Evolutionary conservation across 2,797 vertebrate genomes (phyloP).

Genomic region (Sarcophilus harrisii): DNA sequence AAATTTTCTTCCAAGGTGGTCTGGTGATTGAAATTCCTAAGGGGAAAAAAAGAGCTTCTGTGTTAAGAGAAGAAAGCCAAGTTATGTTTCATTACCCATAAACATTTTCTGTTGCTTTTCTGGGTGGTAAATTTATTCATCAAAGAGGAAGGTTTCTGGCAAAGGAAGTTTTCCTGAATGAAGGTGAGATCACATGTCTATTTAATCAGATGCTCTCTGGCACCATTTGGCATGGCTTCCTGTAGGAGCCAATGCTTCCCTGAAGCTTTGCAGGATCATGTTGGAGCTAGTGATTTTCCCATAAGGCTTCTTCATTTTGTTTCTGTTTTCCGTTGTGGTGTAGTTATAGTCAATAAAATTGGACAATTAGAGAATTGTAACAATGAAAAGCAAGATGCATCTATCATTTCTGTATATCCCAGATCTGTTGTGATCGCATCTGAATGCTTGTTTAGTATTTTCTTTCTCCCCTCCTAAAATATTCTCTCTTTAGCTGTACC

Average conservation of each 20-base stretch:
- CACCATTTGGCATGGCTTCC: neutral
- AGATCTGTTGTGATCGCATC: neutral
- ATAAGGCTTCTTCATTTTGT: neutral
- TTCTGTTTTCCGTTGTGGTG: constrained; percentile 8
- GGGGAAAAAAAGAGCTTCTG: constrained; percentile 7
- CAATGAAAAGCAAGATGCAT: neutral
- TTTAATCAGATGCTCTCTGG: neutral
- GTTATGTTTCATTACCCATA: neutral
- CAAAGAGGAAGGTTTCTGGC: constrained; percentile 11
- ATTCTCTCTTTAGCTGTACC: neutral
- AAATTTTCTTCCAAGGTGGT: constrained; percentile 33
- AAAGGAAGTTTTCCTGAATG: neutral
- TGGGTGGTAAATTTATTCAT: constrained; percentile 1
- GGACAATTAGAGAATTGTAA: constrained; percentile 20
- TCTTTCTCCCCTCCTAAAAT: neutral
- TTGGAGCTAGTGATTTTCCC: neutral
- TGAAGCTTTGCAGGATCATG: neutral
- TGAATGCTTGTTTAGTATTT: neutral
- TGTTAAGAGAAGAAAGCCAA: neutral
- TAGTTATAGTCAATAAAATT: neutral
- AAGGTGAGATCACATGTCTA: neutral
- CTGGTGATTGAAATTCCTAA: constrained; percentile 31
- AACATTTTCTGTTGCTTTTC: neutral
- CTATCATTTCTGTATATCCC: neutral
- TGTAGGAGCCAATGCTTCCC: neutral